Evolutionary conservation across 2,888 invertebrate species (phyloP).

Genomic region (Folsomia manolachei): DNA sequence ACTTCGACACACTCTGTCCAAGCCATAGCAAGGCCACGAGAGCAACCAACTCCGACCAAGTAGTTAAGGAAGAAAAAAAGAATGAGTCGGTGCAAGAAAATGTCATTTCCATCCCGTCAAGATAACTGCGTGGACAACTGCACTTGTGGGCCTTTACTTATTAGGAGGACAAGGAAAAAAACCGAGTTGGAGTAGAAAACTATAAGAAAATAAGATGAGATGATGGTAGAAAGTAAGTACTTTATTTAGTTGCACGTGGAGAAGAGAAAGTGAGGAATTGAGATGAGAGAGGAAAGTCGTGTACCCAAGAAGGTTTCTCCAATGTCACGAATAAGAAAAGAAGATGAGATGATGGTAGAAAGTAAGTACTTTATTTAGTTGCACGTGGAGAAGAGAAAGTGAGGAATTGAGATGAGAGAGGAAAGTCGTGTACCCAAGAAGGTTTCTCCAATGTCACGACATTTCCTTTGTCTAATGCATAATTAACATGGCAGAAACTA

Average conservation of each 20-base stretch:
- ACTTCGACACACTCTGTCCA: too few species aligned
- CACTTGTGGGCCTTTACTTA: neutral
- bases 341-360: too few species aligned
- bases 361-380: neutral
- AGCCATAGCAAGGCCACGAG: too few species aligned
- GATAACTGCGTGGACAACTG: too few species aligned
- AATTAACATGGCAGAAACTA: conserved; percentile 14
- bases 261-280: neutral
- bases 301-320: conserved; percentile 8
- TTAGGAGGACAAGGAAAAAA: too few species aligned
- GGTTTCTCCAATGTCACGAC: conserved; percentile 13
- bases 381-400: neutral
- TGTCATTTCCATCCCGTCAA: too few species aligned
- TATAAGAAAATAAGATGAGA: neutral
- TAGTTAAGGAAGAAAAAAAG: too few species aligned
- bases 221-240: too few species aligned
- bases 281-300: conserved; percentile 22
- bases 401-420: conserved; percentile 18
- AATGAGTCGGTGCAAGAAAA: too few species aligned
- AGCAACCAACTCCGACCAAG: too few species aligned
- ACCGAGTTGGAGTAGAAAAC: neutral
- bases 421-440: conserved; percentile 18
- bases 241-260: neutral
- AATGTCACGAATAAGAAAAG: too few species aligned
- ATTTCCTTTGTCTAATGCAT: conserved; percentile 25